These are phyloP conservation scores for Acridotheres tristis DNA, from an alignment of 2,797 vertebrate species.

Conservation along the genomic window DNA sequence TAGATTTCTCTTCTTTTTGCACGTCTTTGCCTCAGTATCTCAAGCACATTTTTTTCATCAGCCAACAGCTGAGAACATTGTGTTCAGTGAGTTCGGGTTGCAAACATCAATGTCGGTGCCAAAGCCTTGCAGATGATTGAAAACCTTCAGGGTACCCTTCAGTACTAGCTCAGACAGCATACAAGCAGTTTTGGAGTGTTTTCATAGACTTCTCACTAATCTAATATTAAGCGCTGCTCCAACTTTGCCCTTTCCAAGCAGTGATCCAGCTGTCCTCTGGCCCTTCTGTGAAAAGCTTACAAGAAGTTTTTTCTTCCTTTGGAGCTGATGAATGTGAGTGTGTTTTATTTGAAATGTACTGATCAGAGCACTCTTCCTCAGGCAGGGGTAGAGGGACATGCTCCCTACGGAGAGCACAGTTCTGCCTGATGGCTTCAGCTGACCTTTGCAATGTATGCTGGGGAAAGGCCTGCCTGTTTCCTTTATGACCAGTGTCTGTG, in stretches of 20 bases:
- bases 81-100: conserved; percentile 25
- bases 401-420: background rate
- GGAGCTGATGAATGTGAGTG: background rate
- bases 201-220: conserved; percentile 31
- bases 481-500: background rate
- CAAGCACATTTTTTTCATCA: background rate
- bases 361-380: background rate
- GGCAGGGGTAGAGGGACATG: background rate
- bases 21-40: background rate
- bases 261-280: background rate
- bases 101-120: background rate
- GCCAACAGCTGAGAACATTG: background rate
- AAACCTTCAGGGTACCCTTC: conserved; percentile 1
- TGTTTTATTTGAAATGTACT: background rate
- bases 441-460: background rate
- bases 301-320: background rate
- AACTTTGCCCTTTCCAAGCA: conserved; percentile 22
- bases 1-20: background rate
- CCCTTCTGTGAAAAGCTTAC: background rate
- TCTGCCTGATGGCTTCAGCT: background rate
- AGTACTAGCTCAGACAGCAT: background rate
- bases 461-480: background rate
- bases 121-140: background rate
- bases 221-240: conserved; percentile 14
- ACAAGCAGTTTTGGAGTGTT: background rate